Evolutionary conservation across 2,888 invertebrate species (phyloP).

Genomic region (Nesidiocoris tenuis): DNA sequence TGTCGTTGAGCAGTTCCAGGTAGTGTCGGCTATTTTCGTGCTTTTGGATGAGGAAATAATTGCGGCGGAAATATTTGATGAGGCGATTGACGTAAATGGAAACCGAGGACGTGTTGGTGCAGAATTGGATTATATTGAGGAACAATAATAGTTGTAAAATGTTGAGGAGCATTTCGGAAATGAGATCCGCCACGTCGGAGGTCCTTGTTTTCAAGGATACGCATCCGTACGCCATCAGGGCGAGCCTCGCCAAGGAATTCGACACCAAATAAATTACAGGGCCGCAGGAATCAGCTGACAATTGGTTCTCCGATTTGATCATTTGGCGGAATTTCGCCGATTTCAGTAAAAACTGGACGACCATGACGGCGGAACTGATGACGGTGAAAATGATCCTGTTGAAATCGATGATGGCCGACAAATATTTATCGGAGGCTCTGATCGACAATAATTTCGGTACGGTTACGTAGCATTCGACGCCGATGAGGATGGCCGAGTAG

Average conservation of each 20-base stretch:
- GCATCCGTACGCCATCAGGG: neutral
- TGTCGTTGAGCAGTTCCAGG: neutral
- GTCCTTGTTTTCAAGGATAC: neutral
- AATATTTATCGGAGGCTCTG: neutral
- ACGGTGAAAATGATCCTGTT: conserved; percentile 13
- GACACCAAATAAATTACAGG: neutral
- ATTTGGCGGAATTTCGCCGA: neutral
- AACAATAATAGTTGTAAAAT: conserved; percentile 2
- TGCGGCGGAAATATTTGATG: neutral
- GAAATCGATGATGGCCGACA: conserved; percentile 13
- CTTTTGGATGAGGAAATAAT: neutral
- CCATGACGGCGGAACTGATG: neutral
- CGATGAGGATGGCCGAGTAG: neutral
- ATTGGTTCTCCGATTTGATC: neutral
- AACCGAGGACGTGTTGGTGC: neutral
- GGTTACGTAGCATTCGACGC: conserved; percentile 8
- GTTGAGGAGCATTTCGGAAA: conserved; percentile 10
- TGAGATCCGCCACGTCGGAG: neutral
- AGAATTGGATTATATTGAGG: conserved; percentile 7
- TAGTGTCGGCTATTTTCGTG: neutral
- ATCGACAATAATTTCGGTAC: neutral
- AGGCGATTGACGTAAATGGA: neutral
- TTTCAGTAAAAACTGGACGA: neutral
- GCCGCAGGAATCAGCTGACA: neutral
- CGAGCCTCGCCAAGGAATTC: neutral